Percentiles rank a stretch among this genome's conserved stretches.
Conservation (phyloP, 2,113 vertebrate genomes). For the Odontophorus gujanensis region DNA sequence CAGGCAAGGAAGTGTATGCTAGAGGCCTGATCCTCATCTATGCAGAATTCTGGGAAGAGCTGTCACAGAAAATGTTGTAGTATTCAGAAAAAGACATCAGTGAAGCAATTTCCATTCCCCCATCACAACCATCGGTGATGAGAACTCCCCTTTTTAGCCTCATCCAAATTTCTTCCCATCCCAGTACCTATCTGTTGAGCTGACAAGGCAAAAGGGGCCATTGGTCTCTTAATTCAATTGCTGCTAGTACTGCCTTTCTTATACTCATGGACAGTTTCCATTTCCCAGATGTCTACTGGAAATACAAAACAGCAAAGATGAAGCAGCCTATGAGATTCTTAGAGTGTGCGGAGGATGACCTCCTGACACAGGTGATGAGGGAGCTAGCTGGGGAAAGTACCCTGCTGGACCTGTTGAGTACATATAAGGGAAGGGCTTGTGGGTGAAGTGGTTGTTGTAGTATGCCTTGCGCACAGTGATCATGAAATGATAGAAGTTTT, state of each 20-base stretch:
- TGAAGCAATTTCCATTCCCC: background rate
- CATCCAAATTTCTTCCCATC: background rate
- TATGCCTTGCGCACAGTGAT: background rate
- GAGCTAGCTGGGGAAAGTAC: background rate
- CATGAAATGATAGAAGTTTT: background rate
- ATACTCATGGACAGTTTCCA: background rate
- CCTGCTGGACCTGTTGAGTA: background rate
- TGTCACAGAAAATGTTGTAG: background rate
- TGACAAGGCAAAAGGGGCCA: background rate
- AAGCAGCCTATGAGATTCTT: too few relatives aligned
- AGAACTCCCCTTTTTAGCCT: background rate
- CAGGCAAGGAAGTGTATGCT: background rate
- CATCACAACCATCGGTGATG: background rate
- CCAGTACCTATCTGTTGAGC: background rate
- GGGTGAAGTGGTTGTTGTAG: background rate
- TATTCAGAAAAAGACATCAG: background rate
- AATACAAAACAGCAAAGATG: too few relatives aligned
- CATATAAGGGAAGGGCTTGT: background rate
- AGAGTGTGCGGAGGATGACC: too few relatives aligned
- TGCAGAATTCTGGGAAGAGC: background rate
- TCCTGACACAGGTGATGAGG: background rate
- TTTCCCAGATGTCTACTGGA: background rate
- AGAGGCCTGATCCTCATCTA: background rate
- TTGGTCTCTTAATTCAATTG: background rate
- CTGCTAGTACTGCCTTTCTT: background rate